phyloP scores from a whole-genome alignment of 2,113 vertebrate genomes.

The Nerophis lumbriciformis region DNA sequence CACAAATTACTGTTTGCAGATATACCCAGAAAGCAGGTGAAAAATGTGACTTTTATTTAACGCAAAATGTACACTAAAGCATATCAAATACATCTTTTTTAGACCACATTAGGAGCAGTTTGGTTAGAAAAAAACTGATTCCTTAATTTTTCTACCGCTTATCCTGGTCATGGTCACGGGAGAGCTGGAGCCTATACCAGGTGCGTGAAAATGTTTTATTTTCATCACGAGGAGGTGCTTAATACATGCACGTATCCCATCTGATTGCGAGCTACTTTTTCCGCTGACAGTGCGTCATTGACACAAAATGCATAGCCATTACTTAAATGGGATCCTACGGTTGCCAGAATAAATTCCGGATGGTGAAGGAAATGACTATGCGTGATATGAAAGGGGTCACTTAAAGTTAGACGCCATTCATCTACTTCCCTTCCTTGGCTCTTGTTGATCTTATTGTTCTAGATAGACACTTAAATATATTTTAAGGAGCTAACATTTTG shows the following conservation, averaged over 20 bases:
- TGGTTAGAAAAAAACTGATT: no score
- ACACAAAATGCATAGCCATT: not conserved
- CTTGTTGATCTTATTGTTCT: not conserved
- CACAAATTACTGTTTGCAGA: no score
- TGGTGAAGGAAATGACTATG: slow-evolving; percentile 2
- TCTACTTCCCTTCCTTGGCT: slow-evolving; percentile 2
- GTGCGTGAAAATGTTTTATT: not conserved
- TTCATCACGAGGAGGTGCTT: slow-evolving; percentile 10
- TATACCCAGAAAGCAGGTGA: no score
- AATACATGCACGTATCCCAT: not conserved
- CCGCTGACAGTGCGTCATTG: not conserved
- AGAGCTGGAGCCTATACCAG: not conserved
- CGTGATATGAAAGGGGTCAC: slow-evolving; percentile 3
- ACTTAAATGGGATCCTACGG: not conserved
- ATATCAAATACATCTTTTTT: no score
- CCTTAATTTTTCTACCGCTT: no score
- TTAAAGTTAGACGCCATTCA: slow-evolving; percentile 1
- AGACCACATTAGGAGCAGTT: no score
- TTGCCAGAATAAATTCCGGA: not conserved
- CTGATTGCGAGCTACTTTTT: not conserved
- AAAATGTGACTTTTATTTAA: no score
- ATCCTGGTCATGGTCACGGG: no score
- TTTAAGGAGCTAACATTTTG: not conserved
- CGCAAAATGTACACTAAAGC: no score
- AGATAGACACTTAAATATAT: slow-evolving; percentile 1